Base-by-base conservation (phyloP, 2,888 invertebrate species). In the Acheta domesticus region DNA sequence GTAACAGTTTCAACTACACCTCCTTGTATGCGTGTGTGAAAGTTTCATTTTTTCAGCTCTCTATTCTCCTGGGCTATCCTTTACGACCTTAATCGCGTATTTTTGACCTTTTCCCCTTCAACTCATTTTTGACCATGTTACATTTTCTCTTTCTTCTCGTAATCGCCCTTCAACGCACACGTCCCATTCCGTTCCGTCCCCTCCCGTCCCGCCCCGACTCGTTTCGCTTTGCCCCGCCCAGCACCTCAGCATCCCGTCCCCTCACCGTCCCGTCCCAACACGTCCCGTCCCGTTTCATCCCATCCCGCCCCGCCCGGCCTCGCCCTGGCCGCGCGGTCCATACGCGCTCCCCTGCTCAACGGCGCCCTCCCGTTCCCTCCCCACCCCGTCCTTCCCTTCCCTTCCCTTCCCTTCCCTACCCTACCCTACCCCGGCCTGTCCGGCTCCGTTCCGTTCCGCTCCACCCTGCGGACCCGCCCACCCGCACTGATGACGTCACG, bases 401-500 rank as follows among this genome's bases (percentile, higher is more conserved):
- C 16, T 19, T 1, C 2, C 12, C 62, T 0, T 1, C 16, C 62
- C 62, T 19, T 2, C 62, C 1, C 62, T 1, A 8, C 62, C 5
- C 62, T 5, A 5, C 62, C 12, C 62, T n/a, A 4, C 16, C 16
- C 62, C 16, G 16, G 1, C 1, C n/a, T 62, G 16, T 62, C 62
- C 62, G 14, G 62, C 14, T 62, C 62, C 62, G 62, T 16, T 5
- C 62, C 62, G 16, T 62, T n/a, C 16, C 62, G 8, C 62, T 62
- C n/a, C 62, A 12, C n/a, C 62, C 62, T 62, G 14, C 62, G 16
- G 16, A 19, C 62, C 62, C 62, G 14, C 62, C n/a, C 62, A 19
- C 62, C 14, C 62, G n/a, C n/a, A 62, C 62, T 62, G 62, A 62
- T 62, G 62, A 62, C 62, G 62, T 62, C 62, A 62, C 62, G 62